Evolutionary conservation across 2,113 vertebrate species (phyloP).

Genomic region (Pomatostomus ruficeps): DNA sequence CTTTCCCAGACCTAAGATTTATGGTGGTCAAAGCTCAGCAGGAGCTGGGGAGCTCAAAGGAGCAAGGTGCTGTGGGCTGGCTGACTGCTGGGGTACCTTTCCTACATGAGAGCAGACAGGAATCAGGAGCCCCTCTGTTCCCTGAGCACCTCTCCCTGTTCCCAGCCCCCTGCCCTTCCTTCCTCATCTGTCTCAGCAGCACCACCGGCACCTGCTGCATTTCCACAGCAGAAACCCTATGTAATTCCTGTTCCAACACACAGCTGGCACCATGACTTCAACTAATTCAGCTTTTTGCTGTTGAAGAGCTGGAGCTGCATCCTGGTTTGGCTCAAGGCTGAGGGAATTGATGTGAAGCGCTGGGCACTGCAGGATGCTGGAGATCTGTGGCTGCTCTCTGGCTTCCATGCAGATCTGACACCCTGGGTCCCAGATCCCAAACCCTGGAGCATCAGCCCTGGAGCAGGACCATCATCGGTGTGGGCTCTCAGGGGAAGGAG

Average conservation of each 20-base stretch:
- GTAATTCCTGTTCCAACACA: neutral
- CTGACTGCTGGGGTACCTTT: neutral
- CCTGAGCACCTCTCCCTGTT: neutral
- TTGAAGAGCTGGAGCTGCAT: neutral
- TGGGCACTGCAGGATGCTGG: neutral
- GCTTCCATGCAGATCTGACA: fast-evolving
- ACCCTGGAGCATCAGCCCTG: neutral
- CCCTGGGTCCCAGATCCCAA: neutral
- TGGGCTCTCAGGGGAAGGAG: neutral
- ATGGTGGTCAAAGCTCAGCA: neutral
- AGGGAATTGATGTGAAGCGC: neutral
- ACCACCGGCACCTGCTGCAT: neutral
- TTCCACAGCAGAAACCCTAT: neutral
- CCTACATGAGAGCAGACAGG: neutral
- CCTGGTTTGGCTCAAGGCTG: neutral
- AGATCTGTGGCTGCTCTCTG: neutral
- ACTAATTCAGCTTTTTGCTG: slow-evolving; percentile 2
- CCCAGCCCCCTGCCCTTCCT: neutral
- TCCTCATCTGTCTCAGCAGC: neutral
- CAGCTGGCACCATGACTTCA: neutral
- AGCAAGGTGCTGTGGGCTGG: neutral
- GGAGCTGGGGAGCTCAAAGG: neutral
- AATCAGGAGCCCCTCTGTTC: neutral
- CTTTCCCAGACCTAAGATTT: neutral
- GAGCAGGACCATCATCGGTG: neutral